phyloP scores from a whole-genome alignment of 1,140 invertebrate species.

The Gryon sp. region DNA sequence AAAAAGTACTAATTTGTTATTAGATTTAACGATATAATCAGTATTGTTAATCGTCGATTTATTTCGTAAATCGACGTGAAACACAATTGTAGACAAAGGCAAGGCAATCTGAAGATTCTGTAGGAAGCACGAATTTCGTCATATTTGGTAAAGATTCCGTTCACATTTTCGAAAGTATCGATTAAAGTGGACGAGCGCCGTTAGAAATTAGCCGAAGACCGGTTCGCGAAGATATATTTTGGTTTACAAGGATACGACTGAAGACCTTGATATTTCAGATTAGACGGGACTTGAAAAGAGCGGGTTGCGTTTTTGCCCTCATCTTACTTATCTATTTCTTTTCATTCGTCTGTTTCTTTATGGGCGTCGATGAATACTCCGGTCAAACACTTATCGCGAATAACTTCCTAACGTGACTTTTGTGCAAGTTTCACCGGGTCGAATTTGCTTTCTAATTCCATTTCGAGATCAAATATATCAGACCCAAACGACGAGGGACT shows the following conservation, averaged over 20 bases:
- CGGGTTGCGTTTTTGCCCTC: background rate
- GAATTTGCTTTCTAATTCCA: conserved; percentile 49
- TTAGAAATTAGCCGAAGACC: conserved; percentile 45
- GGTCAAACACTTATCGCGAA: conserved; percentile 31
- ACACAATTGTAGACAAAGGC: background rate
- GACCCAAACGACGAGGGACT: background rate
- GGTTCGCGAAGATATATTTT: conserved; percentile 17
- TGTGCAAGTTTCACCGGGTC: conserved; percentile 14
- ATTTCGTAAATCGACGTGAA: too few species aligned
- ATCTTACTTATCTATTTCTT: conserved; percentile 1
- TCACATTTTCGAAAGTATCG: conserved; percentile 52
- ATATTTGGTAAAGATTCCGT: conserved; percentile 32
- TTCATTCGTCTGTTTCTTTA: conserved; percentile 9
- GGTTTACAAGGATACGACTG: conserved; percentile 18
- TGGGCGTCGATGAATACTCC: background rate
- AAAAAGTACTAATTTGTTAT: too few species aligned
- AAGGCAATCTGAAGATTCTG: background rate
- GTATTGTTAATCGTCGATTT: too few species aligned
- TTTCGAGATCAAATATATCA: conserved; percentile 6
- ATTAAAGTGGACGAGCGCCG: conserved; percentile 15
- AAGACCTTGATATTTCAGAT: conserved; percentile 46
- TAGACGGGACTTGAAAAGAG: conserved; percentile 14
- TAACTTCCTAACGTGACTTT: conserved; percentile 13
- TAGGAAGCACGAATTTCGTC: conserved; percentile 19
- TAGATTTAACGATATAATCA: too few species aligned